These are phyloP conservation scores for Cabera pusaria DNA, from an alignment of 2,888 invertebrate genomes.

Conservation along the genomic window DNA sequence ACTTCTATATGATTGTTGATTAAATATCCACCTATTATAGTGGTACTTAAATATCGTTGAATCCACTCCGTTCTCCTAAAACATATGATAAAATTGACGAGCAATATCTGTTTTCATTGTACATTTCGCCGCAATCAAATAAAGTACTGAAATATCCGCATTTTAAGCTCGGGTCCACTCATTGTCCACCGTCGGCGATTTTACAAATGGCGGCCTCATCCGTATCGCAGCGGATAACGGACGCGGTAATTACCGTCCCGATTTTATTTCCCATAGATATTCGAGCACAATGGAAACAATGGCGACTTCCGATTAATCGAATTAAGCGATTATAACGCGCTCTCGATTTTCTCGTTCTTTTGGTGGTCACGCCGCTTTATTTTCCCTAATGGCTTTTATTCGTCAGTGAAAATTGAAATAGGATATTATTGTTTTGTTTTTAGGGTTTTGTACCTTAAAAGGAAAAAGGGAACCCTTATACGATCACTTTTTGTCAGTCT, in stretches of 20 bases:
- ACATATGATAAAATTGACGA: conserved; percentile 4
- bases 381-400: conserved; percentile 17
- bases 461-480: too few species aligned
- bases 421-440: too few species aligned
- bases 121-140: conserved; percentile 9
- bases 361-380: conserved; percentile 24
- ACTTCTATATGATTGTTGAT: too few species aligned
- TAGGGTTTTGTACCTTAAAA: too few species aligned
- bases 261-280: conserved; percentile 51
- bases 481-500: too few species aligned
- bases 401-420: conserved; percentile 6
- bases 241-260: conserved; percentile 41
- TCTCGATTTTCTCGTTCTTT: conserved; percentile 27
- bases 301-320: conserved; percentile 38
- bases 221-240: conserved; percentile 43
- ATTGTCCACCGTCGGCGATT: conserved; percentile 31
- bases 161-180: conserved; percentile 19
- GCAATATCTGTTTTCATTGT: conserved; percentile 10
- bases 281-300: conserved; percentile 37
- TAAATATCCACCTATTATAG: too few species aligned
- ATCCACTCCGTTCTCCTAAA: too few species aligned
- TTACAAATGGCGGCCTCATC: conserved; percentile 31
- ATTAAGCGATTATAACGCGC: conserved; percentile 42
- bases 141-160: conserved; percentile 15
- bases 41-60: too few species aligned